Base-by-base conservation (phyloP, 2,888 invertebrate species). In the Norana najaformis region DNA sequence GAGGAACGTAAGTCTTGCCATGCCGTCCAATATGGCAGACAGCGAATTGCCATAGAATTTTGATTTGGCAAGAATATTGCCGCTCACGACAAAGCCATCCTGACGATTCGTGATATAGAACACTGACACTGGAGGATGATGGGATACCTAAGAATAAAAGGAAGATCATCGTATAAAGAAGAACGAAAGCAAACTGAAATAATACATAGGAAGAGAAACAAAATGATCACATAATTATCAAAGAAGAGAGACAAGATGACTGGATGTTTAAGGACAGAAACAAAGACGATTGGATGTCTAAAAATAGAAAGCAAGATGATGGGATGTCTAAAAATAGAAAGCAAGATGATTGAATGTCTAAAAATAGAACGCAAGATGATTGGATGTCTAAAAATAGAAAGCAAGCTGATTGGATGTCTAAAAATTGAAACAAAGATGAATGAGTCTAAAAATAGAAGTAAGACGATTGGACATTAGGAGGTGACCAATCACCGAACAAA, bases 21-120 rank as follows among this genome's bases (percentile, higher is more conserved):
- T 96, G 37, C 98, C 98, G 94, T 98, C 98, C 93, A 98, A 95
- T 91, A 98, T 97, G 38, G 98, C 98, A 5, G 98, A 98, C 90
- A 98, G 97, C 88, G 98, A 98, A 95, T 98, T 98, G 16, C 98
- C 98, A 94, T 98, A 98, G 95, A 98, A 98, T 95, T 98, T 98
- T 89, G 98, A 98, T 94, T 97, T 97, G 37, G 98, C 98, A 92
- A 98, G 96, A 93, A 98, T 97, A 93, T 97, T 97, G 91, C 98
- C 98, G 93, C 97, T 97, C 93, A 98, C 97, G 92, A 97, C 97
- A 95, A 97, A 98, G 0, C 98, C 98, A 93, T 98, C 98, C 95
- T 97, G 97, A 88, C 98, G 96, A 94, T 98, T 98, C 14, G 98
- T 97, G 41, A 98, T 97, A 95, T 98, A 98, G 95, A 98, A 97